phyloP scores from a whole-genome alignment of 1,140 invertebrate species.

The Caenorhabditis latens region DNA sequence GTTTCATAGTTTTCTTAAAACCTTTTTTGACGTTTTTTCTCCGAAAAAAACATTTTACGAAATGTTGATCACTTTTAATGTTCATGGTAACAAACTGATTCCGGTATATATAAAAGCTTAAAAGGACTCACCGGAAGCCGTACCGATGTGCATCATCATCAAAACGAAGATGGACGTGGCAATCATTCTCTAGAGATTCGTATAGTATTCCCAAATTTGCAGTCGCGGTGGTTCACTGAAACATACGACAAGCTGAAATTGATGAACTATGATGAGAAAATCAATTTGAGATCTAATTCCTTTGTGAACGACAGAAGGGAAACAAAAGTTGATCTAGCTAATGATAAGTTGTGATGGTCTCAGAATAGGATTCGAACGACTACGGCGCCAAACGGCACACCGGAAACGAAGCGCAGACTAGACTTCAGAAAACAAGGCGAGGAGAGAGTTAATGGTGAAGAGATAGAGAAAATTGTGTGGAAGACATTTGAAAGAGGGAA shows the following conservation, averaged over 20 bases:
- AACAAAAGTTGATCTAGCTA: conserved; percentile 6
- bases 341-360: background rate
- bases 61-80: too few relatives aligned
- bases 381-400: conserved; percentile 35
- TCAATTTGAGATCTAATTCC: background rate
- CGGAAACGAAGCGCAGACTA: conserved; percentile 48
- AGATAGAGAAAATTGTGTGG: conserved; percentile 25
- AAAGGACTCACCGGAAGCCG: conserved; percentile 10
- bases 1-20: too few relatives aligned
- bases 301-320: background rate
- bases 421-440: conserved; percentile 36
- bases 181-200: conserved; percentile 13
- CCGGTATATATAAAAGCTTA: too few relatives aligned
- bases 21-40: too few relatives aligned
- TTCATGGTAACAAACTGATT: too few relatives aligned
- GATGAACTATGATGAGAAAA: background rate
- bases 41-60: too few relatives aligned
- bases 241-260: conserved; percentile 26
- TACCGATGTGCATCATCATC: conserved; percentile 26
- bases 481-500: conserved; percentile 22
- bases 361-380: conserved; percentile 24
- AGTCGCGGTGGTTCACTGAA: background rate
- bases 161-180: conserved; percentile 18
- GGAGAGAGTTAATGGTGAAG: conserved; percentile 32
- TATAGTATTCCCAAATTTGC: conserved; percentile 24